These are phyloP conservation scores for Eustalomyia histrio DNA, from an alignment of 2,888 invertebrate species.

Conservation along the genomic window DNA sequence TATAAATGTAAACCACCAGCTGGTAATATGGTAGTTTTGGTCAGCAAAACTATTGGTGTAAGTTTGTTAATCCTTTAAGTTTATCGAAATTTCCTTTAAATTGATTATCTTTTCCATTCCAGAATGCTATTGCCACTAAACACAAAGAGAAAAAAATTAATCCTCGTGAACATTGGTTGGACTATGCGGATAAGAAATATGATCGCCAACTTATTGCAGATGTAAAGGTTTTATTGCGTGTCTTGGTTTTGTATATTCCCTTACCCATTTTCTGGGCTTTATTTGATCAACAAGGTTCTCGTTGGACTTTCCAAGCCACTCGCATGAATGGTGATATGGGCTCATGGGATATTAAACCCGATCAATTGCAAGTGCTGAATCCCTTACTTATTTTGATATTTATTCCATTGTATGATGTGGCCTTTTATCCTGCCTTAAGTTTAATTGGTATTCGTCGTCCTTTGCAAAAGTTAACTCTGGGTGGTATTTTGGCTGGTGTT, in stretches of 20 bases:
- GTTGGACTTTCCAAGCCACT: constrained; percentile 96
- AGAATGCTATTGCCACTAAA: constrained; percentile 81
- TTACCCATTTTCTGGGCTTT: constrained; percentile 96
- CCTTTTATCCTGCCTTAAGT: constrained; percentile 88
- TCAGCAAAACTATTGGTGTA: constrained; percentile 84
- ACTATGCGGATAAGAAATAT: constrained; percentile 88
- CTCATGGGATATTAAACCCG: constrained; percentile 88
- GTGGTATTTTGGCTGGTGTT: constrained; percentile 90
- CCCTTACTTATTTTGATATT: constrained; percentile 90
- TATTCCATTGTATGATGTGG: constrained; percentile 90
- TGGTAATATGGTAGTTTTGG: constrained; percentile 85
- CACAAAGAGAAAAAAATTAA: constrained; percentile 78
- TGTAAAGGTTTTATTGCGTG: constrained; percentile 87
- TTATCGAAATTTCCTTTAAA: background rate
- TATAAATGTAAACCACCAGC: constrained; percentile 85
- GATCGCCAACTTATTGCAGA: constrained; percentile 84
- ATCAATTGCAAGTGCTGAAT: constrained; percentile 97
- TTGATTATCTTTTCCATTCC: constrained; percentile 46
- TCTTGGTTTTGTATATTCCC: constrained; percentile 90
- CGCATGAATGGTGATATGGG: constrained; percentile 91
- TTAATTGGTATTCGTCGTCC: constrained; percentile 86
- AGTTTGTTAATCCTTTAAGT: constrained; percentile 74
- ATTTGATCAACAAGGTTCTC: constrained; percentile 95
- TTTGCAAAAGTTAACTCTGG: constrained; percentile 91
- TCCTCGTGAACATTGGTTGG: constrained; percentile 90